These are phyloP conservation scores for Serranochromis macrocephalus DNA, from an alignment of 2,113 vertebrate genomes.

Conservation along the genomic window DNA sequence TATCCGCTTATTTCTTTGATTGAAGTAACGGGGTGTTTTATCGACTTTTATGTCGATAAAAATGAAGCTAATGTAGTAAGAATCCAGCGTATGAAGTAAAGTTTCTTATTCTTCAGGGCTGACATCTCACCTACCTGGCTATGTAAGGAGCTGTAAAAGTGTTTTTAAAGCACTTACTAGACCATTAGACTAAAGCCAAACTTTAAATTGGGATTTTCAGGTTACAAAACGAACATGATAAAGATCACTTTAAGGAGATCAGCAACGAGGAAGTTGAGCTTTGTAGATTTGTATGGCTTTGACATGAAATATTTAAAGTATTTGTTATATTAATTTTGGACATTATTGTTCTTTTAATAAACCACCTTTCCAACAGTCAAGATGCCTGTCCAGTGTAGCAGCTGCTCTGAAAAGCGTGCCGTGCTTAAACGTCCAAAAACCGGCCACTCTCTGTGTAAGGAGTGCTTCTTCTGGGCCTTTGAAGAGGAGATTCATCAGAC, in stretches of 20 bases:
- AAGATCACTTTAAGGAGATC: not conserved
- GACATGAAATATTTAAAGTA: not conserved
- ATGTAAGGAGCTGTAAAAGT: not conserved
- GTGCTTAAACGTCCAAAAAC: constrained; percentile 73
- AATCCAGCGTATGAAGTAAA: not conserved
- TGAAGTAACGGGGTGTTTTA: not conserved
- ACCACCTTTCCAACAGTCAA: not conserved
- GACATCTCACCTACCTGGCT: not conserved
- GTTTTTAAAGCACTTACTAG: not conserved
- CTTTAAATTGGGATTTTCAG: not conserved
- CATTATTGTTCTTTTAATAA: not conserved
- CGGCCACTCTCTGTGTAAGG: constrained; percentile 75
- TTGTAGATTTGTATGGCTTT: not conserved
- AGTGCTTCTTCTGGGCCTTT: constrained; percentile 82
- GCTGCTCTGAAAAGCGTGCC: constrained; percentile 62
- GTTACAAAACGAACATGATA: not conserved
- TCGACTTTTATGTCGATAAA: not conserved
- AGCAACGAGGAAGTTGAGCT: not conserved
- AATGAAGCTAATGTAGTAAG: not conserved
- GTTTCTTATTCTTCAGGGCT: not conserved
- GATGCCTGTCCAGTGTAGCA: constrained; percentile 74
- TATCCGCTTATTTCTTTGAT: not conserved
- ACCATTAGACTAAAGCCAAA: not conserved
- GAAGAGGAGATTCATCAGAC: constrained; percentile 83
- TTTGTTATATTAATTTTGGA: not conserved